Base-by-base conservation (phyloP, 37 sponge, comb jelly and placozoan species). In the Bolinopsis microptera region DNA sequence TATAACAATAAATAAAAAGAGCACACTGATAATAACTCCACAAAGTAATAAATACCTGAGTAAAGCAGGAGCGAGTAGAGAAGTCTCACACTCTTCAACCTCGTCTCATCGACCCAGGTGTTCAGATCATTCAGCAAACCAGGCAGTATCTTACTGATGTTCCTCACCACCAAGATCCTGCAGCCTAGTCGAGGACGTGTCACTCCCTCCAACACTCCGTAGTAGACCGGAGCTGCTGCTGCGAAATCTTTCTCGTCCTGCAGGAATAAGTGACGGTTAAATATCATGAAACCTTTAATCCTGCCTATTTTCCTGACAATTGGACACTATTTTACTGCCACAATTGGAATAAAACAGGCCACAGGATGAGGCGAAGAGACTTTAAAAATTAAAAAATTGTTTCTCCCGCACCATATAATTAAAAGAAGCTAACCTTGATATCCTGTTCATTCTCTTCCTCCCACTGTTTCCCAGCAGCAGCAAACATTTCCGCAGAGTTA, bases 141-240 rank as follows among this genome's bases (percentile, higher is more conserved):
- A 21, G 99, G 99, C 0, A 98, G 94, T 24, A 98, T 94, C 77
- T 96, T 96, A 18, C 96, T 96, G 94, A 97, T 95, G 93, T 95
- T 95, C 75, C 97, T 68, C 28, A 93, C 83, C n/a, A 98, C 95
- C 8, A 98, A 76, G 0, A 96, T 95, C 38, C 99, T 67, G 68
- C 97, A 97, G 9, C 99, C 99, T 18, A 98, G 93, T 0, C 96
- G 39, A 13, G 97, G 99, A 13, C 96, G 93, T 0, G 92, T 32
- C 32, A 94, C 94, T 22, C 94, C 97, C 95, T 77, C 24, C 37
- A 67, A 76, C 35, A 94, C 90, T 41, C 90, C 90, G 90, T 86
- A 86, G 61, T 86, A 86, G 0, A 33, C 90, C 26, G 35, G 25
- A 3, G 8, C 61, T 24, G n/a, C 90, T n/a, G 32, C 90, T 16